Evolutionary conservation across 1,140 invertebrate species (phyloP), one percentile per base, ranked within the genome.

Genomic region (Octopus bimaculoides): DNA sequence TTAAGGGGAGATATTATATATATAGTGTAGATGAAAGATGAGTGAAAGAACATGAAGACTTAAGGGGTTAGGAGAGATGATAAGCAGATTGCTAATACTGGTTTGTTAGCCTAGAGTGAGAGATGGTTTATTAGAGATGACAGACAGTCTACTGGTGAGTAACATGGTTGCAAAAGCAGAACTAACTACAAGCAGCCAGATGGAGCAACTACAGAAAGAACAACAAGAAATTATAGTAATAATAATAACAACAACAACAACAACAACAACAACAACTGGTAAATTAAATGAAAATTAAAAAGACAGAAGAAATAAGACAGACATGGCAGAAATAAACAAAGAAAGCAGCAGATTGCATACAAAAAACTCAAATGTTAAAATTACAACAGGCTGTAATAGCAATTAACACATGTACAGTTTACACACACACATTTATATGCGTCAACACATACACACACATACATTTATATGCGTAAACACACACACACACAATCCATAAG

Each of bases 111-210:
- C 9, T 61, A n/a, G 26, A 71, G 9, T 71, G 66, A 71, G 5
- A 71, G 56, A 41, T 41, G 26, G 26, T 41, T 41, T 41, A 41
- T 41, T 61, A 61, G 17, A 12, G 56, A 61, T 9, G 56, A 61
- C 9, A 12, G 56, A 71, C 17, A 20, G 14, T n/a, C 66, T 71
- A 71, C 66, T n/a, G 26, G 56, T 61, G 56, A 61, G 17, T 4
- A 61, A 17, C 17, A 6, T 14, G 17, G 7, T 20, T 9, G 17
- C 8, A n/a, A 71, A 71, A 71, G 66, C 66, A 71, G 14, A 17
- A 17, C 17, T 14, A 20, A 71, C 66, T 71, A 71, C 66, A 71
- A 71, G 66, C 66, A 71, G 66, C 66, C 66, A 71, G 66, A n/a
- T 71, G 17, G 66, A 71, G 66, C 9, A 17, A 41, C 26, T 41